These are phyloP conservation scores for Chaetops frenatus DNA, from an alignment of 2,113 vertebrate species.

Conservation along the genomic window DNA sequence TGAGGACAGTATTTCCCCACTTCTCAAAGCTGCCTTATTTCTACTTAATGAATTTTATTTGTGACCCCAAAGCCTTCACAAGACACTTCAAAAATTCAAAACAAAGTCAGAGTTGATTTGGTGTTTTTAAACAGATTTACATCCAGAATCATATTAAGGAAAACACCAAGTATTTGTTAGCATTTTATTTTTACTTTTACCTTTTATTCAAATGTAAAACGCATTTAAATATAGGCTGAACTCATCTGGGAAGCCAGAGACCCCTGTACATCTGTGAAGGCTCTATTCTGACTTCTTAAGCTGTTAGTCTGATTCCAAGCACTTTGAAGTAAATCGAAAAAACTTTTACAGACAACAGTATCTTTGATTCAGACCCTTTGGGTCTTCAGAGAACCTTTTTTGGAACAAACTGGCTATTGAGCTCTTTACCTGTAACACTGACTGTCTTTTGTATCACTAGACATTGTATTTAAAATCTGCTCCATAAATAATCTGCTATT, in stretches of 20 bases:
- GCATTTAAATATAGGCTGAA: neutral
- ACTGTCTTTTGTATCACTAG: neutral
- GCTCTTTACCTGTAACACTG: neutral
- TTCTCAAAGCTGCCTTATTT: neutral
- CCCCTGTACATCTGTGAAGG: neutral
- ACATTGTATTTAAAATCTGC: neutral
- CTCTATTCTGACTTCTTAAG: neutral
- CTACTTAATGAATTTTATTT: neutral
- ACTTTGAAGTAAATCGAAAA: conserved; percentile 24
- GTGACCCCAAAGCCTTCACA: neutral
- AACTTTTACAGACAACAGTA: neutral
- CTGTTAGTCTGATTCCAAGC: neutral
- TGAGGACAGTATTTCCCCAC: neutral
- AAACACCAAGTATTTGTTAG: neutral
- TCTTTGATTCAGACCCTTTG: neutral
- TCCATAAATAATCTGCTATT: conserved; percentile 34
- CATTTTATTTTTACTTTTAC: neutral
- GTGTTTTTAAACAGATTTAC: neutral
- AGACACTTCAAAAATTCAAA: neutral
- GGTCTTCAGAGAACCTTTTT: neutral
- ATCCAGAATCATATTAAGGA: neutral
- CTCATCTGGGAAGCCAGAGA: neutral
- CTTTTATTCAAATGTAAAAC: neutral
- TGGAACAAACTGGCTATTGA: neutral
- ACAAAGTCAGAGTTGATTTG: neutral